phyloP scores from a whole-genome alignment of 2,888 invertebrate genomes.

The Diabrotica balteata region DNA sequence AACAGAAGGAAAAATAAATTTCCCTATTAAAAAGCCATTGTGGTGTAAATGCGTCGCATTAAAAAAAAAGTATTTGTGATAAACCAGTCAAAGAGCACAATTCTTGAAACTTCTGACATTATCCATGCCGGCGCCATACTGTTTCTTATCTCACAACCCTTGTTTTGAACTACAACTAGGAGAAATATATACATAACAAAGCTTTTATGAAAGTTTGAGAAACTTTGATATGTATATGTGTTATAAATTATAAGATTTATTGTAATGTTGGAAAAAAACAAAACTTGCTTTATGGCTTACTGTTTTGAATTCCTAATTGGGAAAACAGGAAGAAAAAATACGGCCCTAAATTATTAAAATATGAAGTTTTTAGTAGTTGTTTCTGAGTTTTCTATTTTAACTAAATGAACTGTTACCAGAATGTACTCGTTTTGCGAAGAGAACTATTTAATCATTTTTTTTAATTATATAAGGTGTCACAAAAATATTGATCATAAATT shows the following conservation, averaged over 20 bases:
- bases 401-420: no score
- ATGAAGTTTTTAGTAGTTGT: no score
- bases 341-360: no score
- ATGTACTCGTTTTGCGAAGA: no score
- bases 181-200: slow-evolving; percentile 21
- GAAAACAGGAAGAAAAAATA: not conserved
- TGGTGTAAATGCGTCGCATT: slow-evolving; percentile 17
- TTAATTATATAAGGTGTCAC: no score
- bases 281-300: slow-evolving; percentile 12
- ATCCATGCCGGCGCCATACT: slow-evolving; percentile 29
- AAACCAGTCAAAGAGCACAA: slow-evolving; percentile 28
- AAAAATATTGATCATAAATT: no score
- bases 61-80: slow-evolving; percentile 26
- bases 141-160: slow-evolving; percentile 28
- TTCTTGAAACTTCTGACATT: slow-evolving; percentile 32
- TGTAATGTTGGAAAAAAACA: slow-evolving; percentile 16
- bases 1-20: not conserved
- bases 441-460: no score
- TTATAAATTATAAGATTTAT: slow-evolving; percentile 24
- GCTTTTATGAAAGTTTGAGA: slow-evolving; percentile 20
- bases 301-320: slow-evolving; percentile 11
- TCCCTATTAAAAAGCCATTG: not conserved
- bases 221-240: slow-evolving; percentile 20
- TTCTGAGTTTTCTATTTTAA: no score
- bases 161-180: slow-evolving; percentile 23